Percentiles rank a stretch among this genome's conserved stretches.
phyloP scores from a whole-genome alignment of 2,797 vertebrate genomes.

The Sebastes reedi region DNA sequence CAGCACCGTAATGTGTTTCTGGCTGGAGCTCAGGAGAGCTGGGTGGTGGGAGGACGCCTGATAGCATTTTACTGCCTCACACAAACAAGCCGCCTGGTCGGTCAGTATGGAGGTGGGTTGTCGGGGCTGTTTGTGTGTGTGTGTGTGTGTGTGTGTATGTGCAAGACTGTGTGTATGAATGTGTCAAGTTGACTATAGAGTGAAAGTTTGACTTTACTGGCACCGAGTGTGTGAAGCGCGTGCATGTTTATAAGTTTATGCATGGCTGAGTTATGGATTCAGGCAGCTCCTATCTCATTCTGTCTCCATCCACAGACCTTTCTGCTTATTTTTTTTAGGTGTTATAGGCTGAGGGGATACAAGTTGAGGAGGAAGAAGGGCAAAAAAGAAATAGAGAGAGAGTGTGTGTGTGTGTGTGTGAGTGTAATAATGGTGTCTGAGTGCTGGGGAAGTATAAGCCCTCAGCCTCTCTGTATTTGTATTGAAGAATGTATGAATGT shows the following conservation, averaged over 20 bases:
- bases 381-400: background rate
- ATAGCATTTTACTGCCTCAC: conserved; percentile 48
- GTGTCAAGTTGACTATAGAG: background rate
- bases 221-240: background rate
- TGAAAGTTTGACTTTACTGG: conserved; percentile 30
- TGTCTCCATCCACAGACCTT: conserved; percentile 39
- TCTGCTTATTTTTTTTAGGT: conserved; percentile 56
- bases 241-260: conserved; percentile 52
- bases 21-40: conserved; percentile 42
- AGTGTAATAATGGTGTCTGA: conserved; percentile 15
- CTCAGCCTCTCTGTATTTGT: conserved; percentile 29
- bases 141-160: background rate
- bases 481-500: conserved; percentile 40
- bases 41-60: conserved; percentile 19
- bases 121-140: conserved; percentile 11
- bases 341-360: conserved; percentile 45
- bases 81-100: conserved; percentile 42
- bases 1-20: conserved; percentile 45
- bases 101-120: conserved; percentile 26
- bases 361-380: conserved; percentile 17
- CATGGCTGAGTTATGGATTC: conserved; percentile 57
- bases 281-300: conserved; percentile 42
- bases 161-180: background rate
- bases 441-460: conserved; percentile 18
- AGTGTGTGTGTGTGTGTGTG: background rate